Conservation (phyloP, 2,888 invertebrate species). For the Nephrotoma appendiculata region DNA sequence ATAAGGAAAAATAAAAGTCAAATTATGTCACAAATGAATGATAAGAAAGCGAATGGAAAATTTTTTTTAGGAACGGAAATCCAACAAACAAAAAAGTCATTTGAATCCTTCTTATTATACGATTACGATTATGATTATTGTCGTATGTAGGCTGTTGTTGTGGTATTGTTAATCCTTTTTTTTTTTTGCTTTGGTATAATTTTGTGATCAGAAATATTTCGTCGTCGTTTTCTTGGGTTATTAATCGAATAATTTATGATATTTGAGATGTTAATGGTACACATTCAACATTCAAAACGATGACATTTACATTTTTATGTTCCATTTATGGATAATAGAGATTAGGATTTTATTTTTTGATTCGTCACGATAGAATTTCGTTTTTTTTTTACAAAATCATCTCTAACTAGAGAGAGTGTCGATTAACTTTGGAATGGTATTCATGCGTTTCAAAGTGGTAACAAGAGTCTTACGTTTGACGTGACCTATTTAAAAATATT, state of each 20-base stretch:
- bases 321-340: not conserved
- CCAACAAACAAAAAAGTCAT: not conserved
- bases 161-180: not conserved
- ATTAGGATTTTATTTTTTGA: not conserved
- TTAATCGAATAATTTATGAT: not conserved
- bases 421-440: not conserved
- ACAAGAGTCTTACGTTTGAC: no score
- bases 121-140: not conserved
- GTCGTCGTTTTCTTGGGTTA: not conserved
- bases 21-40: not conserved
- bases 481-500: no score
- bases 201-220: not conserved
- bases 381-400: not conserved
- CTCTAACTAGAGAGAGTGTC: not conserved
- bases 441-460: no score
- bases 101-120: not conserved
- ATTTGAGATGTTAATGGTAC: not conserved
- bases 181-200: not conserved
- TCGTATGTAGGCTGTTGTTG: not conserved
- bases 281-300: not conserved
- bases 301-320: not conserved
- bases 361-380: not conserved
- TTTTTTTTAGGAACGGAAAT: not conserved
- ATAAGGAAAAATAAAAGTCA: not conserved
- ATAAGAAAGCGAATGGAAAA: not conserved